Evolutionary conservation across 2,797 vertebrate genomes (phyloP).

Genomic region (Mastacembelus armatus): DNA sequence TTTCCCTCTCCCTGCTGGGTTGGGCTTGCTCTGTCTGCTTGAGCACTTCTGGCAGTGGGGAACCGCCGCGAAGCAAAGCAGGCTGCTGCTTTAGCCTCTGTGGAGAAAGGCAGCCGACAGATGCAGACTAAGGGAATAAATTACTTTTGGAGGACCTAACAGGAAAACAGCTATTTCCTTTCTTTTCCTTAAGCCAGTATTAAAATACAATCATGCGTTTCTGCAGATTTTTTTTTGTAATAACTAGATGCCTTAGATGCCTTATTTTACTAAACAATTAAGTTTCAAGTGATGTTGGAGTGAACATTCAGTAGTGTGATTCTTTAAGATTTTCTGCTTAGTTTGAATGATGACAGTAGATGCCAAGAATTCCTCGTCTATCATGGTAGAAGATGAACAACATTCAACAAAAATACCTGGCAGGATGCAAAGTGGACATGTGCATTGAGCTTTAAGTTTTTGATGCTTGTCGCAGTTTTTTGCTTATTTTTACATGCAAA

Average conservation of each 20-base stretch:
- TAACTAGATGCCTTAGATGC: too few species aligned
- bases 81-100: slow-evolving; percentile 25
- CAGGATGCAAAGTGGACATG: not conserved
- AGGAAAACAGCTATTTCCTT: not conserved
- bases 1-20: slow-evolving; percentile 46
- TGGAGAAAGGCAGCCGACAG: slow-evolving; percentile 12
- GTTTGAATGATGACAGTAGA: not conserved
- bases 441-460: not conserved
- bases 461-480: not conserved
- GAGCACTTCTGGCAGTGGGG: slow-evolving; percentile 39
- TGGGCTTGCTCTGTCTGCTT: slow-evolving; percentile 51
- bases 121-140: slow-evolving; percentile 7
- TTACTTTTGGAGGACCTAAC: not conserved
- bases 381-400: not conserved
- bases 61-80: slow-evolving; percentile 38
- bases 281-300: not conserved
- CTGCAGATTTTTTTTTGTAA: not conserved
- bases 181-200: not conserved
- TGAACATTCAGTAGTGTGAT: not conserved
- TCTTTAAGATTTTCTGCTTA: not conserved
- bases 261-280: not conserved
- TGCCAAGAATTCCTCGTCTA: not conserved
- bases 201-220: not conserved
- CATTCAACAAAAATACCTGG: too few species aligned
- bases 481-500: not conserved